Conservation (phyloP, 2,888 invertebrate species). For the Eristalinus aeneus region DNA sequence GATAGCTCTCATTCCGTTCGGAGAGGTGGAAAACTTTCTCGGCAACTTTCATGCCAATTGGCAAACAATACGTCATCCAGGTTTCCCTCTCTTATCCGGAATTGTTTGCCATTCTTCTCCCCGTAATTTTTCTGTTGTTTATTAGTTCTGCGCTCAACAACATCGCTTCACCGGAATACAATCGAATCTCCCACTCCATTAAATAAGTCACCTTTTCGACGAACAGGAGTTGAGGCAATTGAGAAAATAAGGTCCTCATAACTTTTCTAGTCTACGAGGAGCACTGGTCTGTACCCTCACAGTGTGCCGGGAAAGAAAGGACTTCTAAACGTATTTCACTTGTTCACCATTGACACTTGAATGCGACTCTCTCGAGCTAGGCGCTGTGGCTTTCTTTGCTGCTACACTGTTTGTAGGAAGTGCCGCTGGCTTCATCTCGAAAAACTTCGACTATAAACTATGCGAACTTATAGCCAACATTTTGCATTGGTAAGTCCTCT, state of each 20-base stretch:
- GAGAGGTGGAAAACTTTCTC: background rate
- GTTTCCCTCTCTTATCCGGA: background rate
- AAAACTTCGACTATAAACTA: slow-evolving; percentile 11
- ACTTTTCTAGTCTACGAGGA: background rate
- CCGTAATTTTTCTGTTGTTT: background rate
- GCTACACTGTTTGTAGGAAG: background rate
- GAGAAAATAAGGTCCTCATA: background rate
- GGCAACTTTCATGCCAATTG: background rate
- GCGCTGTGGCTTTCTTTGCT: background rate
- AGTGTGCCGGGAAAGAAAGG: background rate
- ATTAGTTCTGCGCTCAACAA: background rate
- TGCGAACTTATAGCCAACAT: background rate
- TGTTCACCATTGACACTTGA: too few relatives aligned
- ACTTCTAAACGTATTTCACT: background rate
- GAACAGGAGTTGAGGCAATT: background rate
- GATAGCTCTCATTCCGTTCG: background rate
- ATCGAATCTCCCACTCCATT: background rate
- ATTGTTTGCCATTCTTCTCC: background rate
- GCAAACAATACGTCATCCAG: background rate
- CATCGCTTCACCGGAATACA: background rate
- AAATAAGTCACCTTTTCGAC: background rate
- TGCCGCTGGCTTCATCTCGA: background rate
- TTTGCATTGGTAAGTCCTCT: background rate
- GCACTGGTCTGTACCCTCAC: background rate
- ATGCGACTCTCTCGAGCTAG: too few relatives aligned